phyloP scores from a whole-genome alignment of 92 coral and sea anemone genomes.

The Porites rus region DNA sequence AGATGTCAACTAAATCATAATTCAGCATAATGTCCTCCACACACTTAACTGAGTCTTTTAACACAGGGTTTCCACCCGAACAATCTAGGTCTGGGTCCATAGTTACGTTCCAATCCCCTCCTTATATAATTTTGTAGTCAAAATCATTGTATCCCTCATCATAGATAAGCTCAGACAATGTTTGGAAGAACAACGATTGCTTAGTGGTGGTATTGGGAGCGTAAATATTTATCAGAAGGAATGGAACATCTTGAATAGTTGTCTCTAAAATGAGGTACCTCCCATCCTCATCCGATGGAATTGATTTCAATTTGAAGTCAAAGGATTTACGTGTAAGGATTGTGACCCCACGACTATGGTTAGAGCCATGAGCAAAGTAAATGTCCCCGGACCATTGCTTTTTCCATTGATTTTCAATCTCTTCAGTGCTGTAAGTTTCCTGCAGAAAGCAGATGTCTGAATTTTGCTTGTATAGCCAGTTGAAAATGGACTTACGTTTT shows the following conservation, averaged over 20 bases:
- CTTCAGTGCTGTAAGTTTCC: neutral
- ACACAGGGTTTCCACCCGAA: neutral
- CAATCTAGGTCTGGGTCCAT: too few relatives aligned
- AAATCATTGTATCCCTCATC: too few relatives aligned
- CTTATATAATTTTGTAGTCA: too few relatives aligned
- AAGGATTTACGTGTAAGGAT: constrained; percentile 28
- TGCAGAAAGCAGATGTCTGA: too few relatives aligned
- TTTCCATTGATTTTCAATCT: constrained; percentile 49
- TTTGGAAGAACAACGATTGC: too few relatives aligned
- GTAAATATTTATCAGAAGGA: too few relatives aligned
- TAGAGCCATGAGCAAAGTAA: constrained; percentile 59
- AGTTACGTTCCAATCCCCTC: too few relatives aligned
- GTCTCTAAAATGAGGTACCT: neutral
- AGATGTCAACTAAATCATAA: neutral
- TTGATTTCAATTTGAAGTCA: constrained; percentile 37
- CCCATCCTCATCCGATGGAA: constrained; percentile 34
- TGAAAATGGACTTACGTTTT: too few relatives aligned
- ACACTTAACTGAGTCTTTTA: neutral
- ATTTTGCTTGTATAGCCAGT: too few relatives aligned
- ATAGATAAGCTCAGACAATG: too few relatives aligned
- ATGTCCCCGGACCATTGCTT: constrained; percentile 53
- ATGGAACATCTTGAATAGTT: too few relatives aligned
- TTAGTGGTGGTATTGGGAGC: too few relatives aligned
- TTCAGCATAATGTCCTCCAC: neutral
- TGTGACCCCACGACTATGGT: constrained; percentile 49